These are phyloP conservation scores for Drosophila nr. perissopoda DNA, from an alignment of 2,888 invertebrate species.

Conservation along the genomic window DNA sequence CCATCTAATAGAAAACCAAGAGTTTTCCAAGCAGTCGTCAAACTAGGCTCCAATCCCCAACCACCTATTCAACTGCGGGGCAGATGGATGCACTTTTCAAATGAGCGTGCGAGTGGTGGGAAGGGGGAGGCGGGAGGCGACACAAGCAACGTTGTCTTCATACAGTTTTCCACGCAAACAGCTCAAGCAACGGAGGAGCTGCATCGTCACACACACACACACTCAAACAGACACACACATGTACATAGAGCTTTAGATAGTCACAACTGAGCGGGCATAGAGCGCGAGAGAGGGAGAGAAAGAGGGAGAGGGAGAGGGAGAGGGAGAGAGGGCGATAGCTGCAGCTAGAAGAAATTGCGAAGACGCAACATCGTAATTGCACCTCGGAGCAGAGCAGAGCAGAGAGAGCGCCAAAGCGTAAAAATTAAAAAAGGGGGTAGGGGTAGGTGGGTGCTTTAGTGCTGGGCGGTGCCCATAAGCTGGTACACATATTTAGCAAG, in stretches of 20 bases:
- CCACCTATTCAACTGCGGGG: conserved; percentile 8
- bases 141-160: conserved; percentile 22
- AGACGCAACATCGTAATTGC: conserved; percentile 58
- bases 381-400: conserved; percentile 26
- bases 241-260: conserved; percentile 42
- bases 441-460: background rate
- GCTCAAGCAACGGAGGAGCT: conserved; percentile 65
- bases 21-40: conserved; percentile 79
- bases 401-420: background rate
- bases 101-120: conserved; percentile 45
- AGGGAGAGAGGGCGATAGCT: conserved; percentile 38
- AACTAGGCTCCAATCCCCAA: conserved; percentile 59
- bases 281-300: conserved; percentile 24
- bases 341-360: conserved; percentile 78
- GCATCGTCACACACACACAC: conserved; percentile 39
- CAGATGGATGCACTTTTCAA: conserved; percentile 82
- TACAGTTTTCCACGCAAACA: conserved; percentile 71
- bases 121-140: background rate
- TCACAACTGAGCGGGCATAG: conserved; percentile 23
- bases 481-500: conserved; percentile 16
- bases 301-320: conserved; percentile 39
- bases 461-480: conserved; percentile 41
- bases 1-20: conserved; percentile 72
- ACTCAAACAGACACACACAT: background rate
- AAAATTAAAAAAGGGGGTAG: background rate